Percentiles rank a stretch among this genome's conserved stretches.
Evolutionary conservation across 2,888 invertebrate species (phyloP).

Genomic region (Hemicrepidius hirtus): DNA sequence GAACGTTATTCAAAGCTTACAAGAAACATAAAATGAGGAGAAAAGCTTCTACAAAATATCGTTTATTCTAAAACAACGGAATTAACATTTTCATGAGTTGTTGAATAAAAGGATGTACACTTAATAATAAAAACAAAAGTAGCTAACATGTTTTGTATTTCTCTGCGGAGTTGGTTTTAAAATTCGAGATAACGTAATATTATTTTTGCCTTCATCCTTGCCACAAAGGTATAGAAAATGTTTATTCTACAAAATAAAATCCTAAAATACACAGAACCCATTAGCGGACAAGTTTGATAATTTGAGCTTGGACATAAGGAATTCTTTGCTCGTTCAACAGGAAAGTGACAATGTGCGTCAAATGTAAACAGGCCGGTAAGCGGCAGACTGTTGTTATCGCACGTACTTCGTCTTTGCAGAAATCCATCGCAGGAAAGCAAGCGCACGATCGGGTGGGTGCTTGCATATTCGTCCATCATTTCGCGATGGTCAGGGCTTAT

Average conservation of each 20-base stretch:
- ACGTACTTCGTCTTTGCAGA: constrained; percentile 71
- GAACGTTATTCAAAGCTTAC: constrained; percentile 7
- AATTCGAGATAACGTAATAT: background rate
- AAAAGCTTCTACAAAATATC: background rate
- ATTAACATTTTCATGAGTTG: too few species aligned
- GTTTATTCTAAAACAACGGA: constrained; percentile 2
- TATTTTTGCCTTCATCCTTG: too few species aligned
- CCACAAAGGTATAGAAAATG: background rate
- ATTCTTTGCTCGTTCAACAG: constrained; percentile 42
- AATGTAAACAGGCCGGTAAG: constrained; percentile 52
- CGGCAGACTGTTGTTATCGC: constrained; percentile 70
- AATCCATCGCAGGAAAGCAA: constrained; percentile 69
- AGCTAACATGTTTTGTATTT: too few species aligned
- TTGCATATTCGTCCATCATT: constrained; percentile 53
- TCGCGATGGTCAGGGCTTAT: constrained; percentile 50
- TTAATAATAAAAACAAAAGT: too few species aligned
- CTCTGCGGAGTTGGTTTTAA: too few species aligned
- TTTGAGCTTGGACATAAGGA: constrained; percentile 39
- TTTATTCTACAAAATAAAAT: constrained; percentile 7
- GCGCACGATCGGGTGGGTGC: constrained; percentile 66
- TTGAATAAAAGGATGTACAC: too few species aligned
- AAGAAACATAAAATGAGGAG: background rate
- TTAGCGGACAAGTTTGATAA: constrained; percentile 28
- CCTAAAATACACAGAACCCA: constrained; percentile 18
- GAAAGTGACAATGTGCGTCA: constrained; percentile 50